phyloP scores from a whole-genome alignment of 35 echinoderm and acorn worm species.

The Heliocidaris erythrogramma region DNA sequence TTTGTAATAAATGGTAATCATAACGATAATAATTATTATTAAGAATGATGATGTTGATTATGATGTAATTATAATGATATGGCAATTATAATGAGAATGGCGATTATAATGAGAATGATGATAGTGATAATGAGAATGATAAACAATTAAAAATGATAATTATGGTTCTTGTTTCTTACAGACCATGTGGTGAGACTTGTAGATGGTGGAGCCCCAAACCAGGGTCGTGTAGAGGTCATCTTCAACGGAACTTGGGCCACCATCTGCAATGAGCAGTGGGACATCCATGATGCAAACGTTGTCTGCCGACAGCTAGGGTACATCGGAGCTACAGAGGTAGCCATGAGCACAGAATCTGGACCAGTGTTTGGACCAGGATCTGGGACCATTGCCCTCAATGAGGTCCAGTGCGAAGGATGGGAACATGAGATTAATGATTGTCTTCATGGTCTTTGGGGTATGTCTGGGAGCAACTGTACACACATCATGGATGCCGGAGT shows the following conservation, averaged over 20 bases:
- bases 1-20: too few relatives aligned
- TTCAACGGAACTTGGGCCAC: slow-evolving; percentile 53
- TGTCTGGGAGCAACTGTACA: not conserved
- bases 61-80: not conserved
- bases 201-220: not conserved
- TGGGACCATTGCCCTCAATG: slow-evolving; percentile 7
- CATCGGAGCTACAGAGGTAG: not conserved
- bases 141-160: not conserved
- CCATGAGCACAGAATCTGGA: not conserved
- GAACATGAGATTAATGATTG: slow-evolving; percentile 6
- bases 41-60: not conserved
- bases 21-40: too few relatives aligned
- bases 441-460: not conserved
- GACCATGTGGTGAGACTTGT: slow-evolving; percentile 45
- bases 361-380: not conserved
- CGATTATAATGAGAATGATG: not conserved
- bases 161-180: not conserved
- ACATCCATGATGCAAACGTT: slow-evolving; percentile 63
- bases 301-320: slow-evolving; percentile 65
- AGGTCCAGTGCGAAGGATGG: not conserved
- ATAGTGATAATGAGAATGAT: not conserved
- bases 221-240: slow-evolving; percentile 57
- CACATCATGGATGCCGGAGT: not conserved
- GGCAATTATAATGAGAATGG: not conserved
- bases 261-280: slow-evolving; percentile 53